Evolutionary conservation across 23 tunicate genomes (phyloP), one percentile per base, ranked within the genome.

Genomic region (Ciona savignyi): DNA sequence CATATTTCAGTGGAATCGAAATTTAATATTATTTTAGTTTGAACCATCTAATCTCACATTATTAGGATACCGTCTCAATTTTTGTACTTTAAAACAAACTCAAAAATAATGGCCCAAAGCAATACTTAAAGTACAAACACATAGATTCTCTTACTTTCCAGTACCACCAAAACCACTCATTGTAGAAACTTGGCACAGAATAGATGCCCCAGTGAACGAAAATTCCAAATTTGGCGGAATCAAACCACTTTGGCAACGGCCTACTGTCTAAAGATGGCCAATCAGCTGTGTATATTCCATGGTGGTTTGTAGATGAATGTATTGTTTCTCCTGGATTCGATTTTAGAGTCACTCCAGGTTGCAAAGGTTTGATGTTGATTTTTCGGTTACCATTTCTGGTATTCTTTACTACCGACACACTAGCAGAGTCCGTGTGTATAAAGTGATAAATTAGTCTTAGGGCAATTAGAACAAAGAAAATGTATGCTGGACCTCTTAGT

Each of bases 91-190:
- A n/a, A n/a, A n/a, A n/a, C n/a, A n/a, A n/a, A n/a, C n/a, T n/a
- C n/a, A n/a, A n/a, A n/a, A n/a, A n/a, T n/a, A n/a, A n/a, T n/a
- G n/a, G n/a, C n/a, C n/a, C n/a, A n/a, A n/a, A n/a, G n/a, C n/a
- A n/a, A n/a, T n/a, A n/a, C n/a, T n/a, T n/a, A 6, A 42, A 6
- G 56, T 42, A 42, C 11, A 6, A 42, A 42, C 56, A 42, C 56
- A 6, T 42, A 42, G 9, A 42, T 42, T 6, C 15, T 42, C 56
- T 42, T 42, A 42, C 56, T 42, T 42, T 42, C 56, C 56, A 42
- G 56, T 42, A 42, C 56, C 56, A 42, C 56, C 56, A 42, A 42
- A 42, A 42, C 56, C 56, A 42, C 56, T 42, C 56, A 42, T 42
- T 42, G 15, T 42, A 42, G 56, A 42, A 42, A 42, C 56, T 42